Conservation (phyloP, 2,888 invertebrate species). For the Morinoia aosen region DNA sequence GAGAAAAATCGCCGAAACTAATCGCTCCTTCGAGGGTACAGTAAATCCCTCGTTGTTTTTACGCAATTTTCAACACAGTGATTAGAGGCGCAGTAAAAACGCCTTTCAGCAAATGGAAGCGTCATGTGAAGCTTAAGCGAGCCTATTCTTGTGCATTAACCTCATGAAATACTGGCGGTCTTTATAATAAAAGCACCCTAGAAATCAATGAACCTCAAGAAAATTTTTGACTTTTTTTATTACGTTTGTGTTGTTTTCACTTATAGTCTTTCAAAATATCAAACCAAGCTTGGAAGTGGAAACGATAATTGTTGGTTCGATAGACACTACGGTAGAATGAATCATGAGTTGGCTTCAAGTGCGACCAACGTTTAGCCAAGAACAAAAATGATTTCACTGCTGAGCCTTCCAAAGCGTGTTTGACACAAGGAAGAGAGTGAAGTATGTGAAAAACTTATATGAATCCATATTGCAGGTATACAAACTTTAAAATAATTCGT, state of each 20-base stretch:
- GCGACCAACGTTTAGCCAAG: no score
- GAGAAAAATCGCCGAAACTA: conserved; percentile 26
- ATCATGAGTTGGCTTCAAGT: no score
- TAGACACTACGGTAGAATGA: neutral
- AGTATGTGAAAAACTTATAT: no score
- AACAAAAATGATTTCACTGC: no score
- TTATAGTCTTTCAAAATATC: neutral
- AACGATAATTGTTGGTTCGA: neutral
- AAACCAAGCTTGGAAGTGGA: neutral
- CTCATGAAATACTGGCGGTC: neutral
- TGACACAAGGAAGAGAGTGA: no score
- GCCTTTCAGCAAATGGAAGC: conserved; percentile 35
- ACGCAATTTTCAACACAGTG: conserved; percentile 26
- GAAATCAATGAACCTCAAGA: neutral
- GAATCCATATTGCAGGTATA: no score
- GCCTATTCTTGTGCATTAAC: neutral
- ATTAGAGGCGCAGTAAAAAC: conserved; percentile 16
- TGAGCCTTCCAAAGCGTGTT: no score
- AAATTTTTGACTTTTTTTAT: neutral
- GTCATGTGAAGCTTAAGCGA: neutral
- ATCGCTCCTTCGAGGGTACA: conserved; percentile 51
- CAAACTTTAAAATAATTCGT: no score
- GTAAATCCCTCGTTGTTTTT: conserved; percentile 41
- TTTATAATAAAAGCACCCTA: neutral
- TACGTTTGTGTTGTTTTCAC: neutral